A percentile compares a stretch with the other conserved stretches of the same genome.
Evolutionary conservation across 2,113 vertebrate genomes (phyloP).

Genomic region (Neolamprologus longior): DNA sequence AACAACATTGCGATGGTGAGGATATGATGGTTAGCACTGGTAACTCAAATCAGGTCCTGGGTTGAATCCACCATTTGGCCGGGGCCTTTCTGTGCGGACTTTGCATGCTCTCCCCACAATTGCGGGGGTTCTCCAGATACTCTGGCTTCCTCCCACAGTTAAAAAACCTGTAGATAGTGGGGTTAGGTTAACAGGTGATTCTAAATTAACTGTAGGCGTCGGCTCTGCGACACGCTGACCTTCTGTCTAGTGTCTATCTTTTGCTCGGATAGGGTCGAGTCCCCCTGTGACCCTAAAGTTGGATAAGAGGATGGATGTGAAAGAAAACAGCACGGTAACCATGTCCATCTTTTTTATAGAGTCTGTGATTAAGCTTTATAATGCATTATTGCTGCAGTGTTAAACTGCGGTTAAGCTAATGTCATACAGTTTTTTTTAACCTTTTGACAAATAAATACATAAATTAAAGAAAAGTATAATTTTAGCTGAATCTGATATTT

Average conservation of each 20-base stretch:
- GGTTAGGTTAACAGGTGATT: background rate
- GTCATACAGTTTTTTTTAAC: background rate
- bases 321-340: background rate
- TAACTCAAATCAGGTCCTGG: background rate
- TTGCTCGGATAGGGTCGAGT: rapidly evolving
- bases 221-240: background rate
- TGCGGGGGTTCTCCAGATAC: rapidly evolving
- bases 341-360: background rate
- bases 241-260: rapidly evolving
- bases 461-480: background rate
- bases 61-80: rapidly evolving
- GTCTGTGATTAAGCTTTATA: background rate
- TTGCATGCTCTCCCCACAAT: background rate
- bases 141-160: background rate
- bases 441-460: background rate
- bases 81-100: background rate
- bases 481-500: background rate
- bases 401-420: background rate
- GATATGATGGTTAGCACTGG: background rate
- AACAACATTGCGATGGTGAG: background rate
- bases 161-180: background rate
- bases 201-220: rapidly evolving
- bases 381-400: background rate
- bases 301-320: background rate
- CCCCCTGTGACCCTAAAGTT: background rate